A percentile compares a stretch with the other conserved stretches of the same genome.
These are phyloP conservation scores for Osmerus mordax DNA, from an alignment of 2,113 vertebrate species.

Conservation along the genomic window DNA sequence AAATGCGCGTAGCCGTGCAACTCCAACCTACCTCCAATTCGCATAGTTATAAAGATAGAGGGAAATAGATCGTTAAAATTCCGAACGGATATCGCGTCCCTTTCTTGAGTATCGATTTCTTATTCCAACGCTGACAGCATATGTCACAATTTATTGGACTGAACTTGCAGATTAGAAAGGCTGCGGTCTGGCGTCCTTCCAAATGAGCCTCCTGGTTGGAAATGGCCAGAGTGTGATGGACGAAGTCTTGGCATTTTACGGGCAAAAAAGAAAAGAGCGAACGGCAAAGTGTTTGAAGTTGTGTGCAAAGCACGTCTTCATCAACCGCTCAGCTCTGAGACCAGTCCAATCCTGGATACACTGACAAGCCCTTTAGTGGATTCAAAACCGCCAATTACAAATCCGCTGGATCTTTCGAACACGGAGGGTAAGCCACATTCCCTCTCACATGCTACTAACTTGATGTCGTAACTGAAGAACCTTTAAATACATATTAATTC, in stretches of 20 bases:
- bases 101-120: slow-evolving; percentile 66
- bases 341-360: slow-evolving; percentile 36
- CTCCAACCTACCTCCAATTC: slow-evolving; percentile 48
- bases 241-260: slow-evolving; percentile 60
- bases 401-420: slow-evolving; percentile 43
- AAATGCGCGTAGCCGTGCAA: slow-evolving; percentile 59
- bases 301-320: slow-evolving; percentile 45
- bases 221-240: slow-evolving; percentile 54
- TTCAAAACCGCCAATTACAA: slow-evolving; percentile 39
- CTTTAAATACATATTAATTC: slow-evolving; percentile 55
- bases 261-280: slow-evolving; percentile 16
- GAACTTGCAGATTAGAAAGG: slow-evolving; percentile 71
- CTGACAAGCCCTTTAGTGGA: slow-evolving; percentile 34
- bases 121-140: slow-evolving; percentile 72
- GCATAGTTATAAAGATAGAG: slow-evolving; percentile 58
- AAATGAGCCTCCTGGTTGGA: slow-evolving; percentile 61
- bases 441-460: slow-evolving; percentile 53
- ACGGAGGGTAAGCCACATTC: slow-evolving; percentile 23
- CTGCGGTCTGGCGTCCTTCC: slow-evolving; percentile 72
- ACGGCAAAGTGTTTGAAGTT: slow-evolving; percentile 57
- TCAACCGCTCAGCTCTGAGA: slow-evolving; percentile 38
- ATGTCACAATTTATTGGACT: slow-evolving; percentile 75
- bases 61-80: slow-evolving; percentile 67
- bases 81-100: slow-evolving; percentile 61
- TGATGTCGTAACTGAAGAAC: slow-evolving; percentile 52